These are phyloP conservation scores for Lates japonicus DNA, from an alignment of 2,797 vertebrate species.

Conservation along the genomic window DNA sequence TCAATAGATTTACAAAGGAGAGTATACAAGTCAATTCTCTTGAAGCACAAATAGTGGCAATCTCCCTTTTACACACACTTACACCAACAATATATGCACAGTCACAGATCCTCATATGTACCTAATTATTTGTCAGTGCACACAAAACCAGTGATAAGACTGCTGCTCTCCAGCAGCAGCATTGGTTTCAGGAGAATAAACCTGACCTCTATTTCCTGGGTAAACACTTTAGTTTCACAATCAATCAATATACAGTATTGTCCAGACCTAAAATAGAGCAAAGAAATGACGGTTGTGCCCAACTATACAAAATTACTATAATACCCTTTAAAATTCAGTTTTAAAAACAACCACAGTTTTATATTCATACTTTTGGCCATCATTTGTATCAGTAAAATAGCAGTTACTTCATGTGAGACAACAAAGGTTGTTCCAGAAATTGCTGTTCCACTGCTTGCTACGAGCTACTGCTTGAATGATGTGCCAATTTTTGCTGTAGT, in stretches of 20 bases:
- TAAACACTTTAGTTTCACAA: background rate
- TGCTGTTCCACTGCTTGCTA: background rate
- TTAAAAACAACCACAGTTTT: background rate
- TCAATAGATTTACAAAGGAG: constrained; percentile 56
- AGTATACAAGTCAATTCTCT: constrained; percentile 35
- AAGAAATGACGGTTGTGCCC: background rate
- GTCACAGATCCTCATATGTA: constrained; percentile 51
- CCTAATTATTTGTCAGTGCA: constrained; percentile 28
- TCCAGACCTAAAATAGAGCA: background rate
- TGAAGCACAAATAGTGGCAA: constrained; percentile 74
- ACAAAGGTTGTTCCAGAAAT: background rate
- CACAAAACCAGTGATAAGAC: constrained; percentile 22
- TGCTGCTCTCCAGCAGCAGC: constrained; percentile 13
- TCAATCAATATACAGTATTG: background rate
- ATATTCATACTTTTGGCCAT: too few species aligned
- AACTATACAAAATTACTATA: background rate
- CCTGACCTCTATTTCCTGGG: background rate
- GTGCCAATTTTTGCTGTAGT: too few species aligned
- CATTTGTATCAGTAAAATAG: background rate
- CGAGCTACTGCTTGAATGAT: too few species aligned
- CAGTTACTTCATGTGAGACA: background rate
- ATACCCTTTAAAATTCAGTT: background rate
- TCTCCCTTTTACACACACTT: constrained; percentile 37
- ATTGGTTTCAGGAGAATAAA: background rate
- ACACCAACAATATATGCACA: constrained; percentile 45